Conservation (phyloP, 2,113 vertebrate species). For the Noturus placidus region DNA sequence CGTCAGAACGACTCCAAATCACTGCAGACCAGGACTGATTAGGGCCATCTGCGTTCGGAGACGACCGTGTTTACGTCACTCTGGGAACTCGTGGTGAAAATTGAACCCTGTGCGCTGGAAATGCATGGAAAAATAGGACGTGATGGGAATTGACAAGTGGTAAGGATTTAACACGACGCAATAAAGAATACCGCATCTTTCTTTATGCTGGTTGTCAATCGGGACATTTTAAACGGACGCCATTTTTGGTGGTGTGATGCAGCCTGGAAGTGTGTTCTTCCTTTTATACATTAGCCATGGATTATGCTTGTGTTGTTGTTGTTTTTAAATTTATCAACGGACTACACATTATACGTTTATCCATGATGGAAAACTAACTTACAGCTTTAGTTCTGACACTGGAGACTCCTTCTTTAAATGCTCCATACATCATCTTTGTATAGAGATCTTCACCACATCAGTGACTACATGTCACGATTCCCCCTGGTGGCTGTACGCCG, state of each 20-base stretch:
- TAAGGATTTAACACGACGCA: not conserved
- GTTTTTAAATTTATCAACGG: no score
- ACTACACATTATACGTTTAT: no score
- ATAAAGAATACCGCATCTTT: not conserved
- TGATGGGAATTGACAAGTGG: not conserved
- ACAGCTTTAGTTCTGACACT: not conserved
- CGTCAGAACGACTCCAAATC: not conserved
- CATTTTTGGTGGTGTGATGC: not conserved
- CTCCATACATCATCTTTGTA: not conserved
- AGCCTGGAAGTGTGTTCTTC: no score
- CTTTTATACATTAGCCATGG: not conserved
- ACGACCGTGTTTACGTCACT: not conserved
- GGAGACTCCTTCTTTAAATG: not conserved
- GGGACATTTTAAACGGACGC: not conserved
- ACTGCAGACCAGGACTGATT: constrained; percentile 1
- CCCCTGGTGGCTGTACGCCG: no score
- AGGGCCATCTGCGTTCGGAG: not conserved
- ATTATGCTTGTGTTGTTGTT: no score
- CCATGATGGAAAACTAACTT: not conserved
- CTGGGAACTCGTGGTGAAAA: not conserved
- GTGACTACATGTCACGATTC: no score
- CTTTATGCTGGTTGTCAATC: not conserved
- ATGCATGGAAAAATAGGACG: not conserved
- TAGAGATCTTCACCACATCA: no score
- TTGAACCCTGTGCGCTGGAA: not conserved